Conservation (phyloP, 2,888 invertebrate species). For the Heliothis peltigera region DNA sequence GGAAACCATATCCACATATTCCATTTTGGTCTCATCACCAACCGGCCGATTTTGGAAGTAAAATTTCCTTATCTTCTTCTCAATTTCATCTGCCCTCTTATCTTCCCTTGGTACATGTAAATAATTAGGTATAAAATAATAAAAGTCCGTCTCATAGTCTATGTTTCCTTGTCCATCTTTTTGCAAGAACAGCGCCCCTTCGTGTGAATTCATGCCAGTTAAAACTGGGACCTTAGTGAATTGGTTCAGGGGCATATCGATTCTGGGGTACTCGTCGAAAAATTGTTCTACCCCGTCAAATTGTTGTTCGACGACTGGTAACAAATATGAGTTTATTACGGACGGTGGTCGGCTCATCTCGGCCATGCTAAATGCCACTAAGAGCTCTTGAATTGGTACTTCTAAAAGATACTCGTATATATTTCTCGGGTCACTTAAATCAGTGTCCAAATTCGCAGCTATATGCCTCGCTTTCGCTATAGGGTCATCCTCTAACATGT, state of each 20-base stretch:
- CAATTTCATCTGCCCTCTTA: conserved; percentile 58
- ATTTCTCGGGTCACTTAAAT: conserved; percentile 62
- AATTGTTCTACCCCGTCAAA: conserved; percentile 74
- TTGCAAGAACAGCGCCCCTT: conserved; percentile 76
- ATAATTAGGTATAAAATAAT: conserved; percentile 74
- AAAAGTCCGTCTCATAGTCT: conserved; percentile 71
- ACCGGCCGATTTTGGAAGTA: conserved; percentile 73
- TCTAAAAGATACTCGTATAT: conserved; percentile 72
- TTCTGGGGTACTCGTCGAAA: conserved; percentile 73
- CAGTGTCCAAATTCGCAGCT: conserved; percentile 71
- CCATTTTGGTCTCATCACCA: conserved; percentile 57
- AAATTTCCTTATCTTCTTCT: conserved; percentile 65
- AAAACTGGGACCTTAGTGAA: conserved; percentile 75
- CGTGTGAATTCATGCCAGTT: conserved; percentile 72
- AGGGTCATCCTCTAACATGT: conserved; percentile 74
- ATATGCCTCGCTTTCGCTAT: conserved; percentile 72
- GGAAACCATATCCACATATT: conserved; percentile 74
- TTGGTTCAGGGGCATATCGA: conserved; percentile 66
- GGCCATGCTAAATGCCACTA: conserved; percentile 69
- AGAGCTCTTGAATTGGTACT: conserved; percentile 73
- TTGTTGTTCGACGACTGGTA: conserved; percentile 78
- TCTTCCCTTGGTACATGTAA: conserved; percentile 63
- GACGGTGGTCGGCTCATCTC: conserved; percentile 69
- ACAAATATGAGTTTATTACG: conserved; percentile 70
- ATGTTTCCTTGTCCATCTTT: conserved; percentile 69